Conservation (phyloP, 2,888 invertebrate genomes). For the Periphyllus acericola region DNA sequence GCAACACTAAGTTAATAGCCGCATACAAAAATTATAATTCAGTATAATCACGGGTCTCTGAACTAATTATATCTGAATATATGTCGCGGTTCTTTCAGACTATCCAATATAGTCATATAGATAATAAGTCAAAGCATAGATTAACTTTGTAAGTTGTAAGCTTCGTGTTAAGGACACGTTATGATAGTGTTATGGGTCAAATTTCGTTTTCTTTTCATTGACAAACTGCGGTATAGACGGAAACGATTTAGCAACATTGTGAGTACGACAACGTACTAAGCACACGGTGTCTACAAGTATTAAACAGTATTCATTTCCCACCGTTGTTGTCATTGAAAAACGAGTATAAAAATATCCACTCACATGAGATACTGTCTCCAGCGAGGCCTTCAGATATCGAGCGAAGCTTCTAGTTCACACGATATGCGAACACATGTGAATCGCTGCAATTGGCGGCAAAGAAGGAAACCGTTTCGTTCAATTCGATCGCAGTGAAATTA, state of each 20-base stretch:
- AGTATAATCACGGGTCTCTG: too few species aligned
- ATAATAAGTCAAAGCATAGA: background rate
- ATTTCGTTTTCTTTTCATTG: too few species aligned
- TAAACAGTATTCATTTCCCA: background rate
- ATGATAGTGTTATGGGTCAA: too few species aligned
- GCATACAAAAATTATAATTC: too few species aligned
- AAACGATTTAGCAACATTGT: background rate
- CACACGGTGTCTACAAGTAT: background rate
- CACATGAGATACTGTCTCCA: background rate
- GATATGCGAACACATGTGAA: background rate
- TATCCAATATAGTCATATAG: too few species aligned
- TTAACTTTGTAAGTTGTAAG: background rate
- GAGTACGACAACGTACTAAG: too few species aligned
- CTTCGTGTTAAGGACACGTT: background rate
- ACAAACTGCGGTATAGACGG: background rate
- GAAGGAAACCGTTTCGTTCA: background rate
- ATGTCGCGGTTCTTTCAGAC: too few species aligned
- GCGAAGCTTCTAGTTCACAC: background rate
- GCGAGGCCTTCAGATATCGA: background rate
- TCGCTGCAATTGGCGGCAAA: background rate
- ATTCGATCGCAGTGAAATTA: too few species aligned
- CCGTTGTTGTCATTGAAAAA: background rate
- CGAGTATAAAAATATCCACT: conserved; percentile 4
- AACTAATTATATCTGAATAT: too few species aligned
- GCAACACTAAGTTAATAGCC: too few species aligned